A percentile compares a stretch with the other conserved stretches of the same genome.
Conservation (phyloP, 2,113 vertebrate species). For the Castor canadensis region DNA sequence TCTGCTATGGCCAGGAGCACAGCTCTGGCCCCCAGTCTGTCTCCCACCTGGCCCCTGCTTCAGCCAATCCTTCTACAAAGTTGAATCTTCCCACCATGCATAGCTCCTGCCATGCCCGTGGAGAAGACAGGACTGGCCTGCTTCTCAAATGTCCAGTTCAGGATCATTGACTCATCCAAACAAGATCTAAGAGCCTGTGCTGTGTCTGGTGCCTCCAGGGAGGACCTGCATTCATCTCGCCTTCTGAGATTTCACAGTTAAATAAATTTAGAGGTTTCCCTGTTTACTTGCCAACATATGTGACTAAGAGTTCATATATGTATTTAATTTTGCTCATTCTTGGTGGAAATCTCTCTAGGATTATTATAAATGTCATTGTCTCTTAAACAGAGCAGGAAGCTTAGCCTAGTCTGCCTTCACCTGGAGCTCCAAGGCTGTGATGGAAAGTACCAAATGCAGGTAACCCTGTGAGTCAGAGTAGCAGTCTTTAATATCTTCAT, state of each 20-base stretch:
- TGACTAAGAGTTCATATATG: background rate
- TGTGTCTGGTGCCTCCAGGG: background rate
- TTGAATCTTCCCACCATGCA: background rate
- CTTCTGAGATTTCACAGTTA: background rate
- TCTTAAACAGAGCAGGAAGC: background rate
- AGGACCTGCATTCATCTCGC: background rate
- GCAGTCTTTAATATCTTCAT: background rate
- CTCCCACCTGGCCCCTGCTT: background rate
- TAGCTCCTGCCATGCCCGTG: background rate
- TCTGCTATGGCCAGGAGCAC: background rate
- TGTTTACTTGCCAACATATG: background rate
- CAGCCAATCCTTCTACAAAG: background rate
- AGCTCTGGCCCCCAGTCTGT: background rate
- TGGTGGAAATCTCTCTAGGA: background rate
- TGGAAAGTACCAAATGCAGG: background rate
- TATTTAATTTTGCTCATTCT: background rate
- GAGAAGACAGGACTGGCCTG: background rate
- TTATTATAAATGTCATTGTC: background rate
- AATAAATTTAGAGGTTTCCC: background rate
- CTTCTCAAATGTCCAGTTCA: background rate
- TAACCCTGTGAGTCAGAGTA: rapidly evolving
- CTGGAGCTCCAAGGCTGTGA: background rate
- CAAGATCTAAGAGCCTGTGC: background rate
- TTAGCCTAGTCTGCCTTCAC: background rate
- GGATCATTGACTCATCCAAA: background rate